Evolutionary conservation across 2,797 vertebrate species (phyloP).

Genomic region (Enteromius radiatus): DNA sequence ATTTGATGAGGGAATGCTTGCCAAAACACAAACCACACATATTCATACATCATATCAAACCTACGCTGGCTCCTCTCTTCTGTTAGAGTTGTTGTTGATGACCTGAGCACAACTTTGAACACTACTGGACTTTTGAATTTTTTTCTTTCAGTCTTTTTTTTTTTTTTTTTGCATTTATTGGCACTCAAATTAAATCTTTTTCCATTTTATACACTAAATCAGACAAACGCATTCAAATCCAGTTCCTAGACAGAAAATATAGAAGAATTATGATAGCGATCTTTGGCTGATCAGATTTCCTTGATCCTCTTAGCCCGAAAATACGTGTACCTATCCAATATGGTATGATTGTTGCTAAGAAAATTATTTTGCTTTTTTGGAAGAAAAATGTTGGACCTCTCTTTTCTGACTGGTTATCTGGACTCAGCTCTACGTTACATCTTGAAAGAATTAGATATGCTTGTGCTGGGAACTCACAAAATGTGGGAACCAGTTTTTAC

Average conservation of each 20-base stretch:
- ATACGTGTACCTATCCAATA: no score
- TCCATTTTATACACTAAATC: neutral
- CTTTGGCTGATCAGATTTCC: no score
- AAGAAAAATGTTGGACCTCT: no score
- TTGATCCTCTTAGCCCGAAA: no score
- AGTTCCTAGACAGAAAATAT: neutral
- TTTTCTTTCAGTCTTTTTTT: neutral
- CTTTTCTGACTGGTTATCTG: no score
- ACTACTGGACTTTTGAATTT: neutral
- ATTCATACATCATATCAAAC: slow-evolving; percentile 3
- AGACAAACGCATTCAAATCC: neutral
- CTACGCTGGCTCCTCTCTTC: slow-evolving; percentile 17
- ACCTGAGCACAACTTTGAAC: neutral
- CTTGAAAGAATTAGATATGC: no score
- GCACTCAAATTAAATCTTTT: neutral
- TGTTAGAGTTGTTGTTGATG: neutral
- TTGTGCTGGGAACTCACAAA: no score
- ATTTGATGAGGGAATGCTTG: neutral
- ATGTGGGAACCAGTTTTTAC: no score
- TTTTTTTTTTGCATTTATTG: neutral
- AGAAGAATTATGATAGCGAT: no score
- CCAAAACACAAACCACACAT: slow-evolving; percentile 11
- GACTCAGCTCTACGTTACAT: no score
- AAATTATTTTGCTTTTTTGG: no score
- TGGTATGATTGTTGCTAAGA: no score